phyloP scores from a whole-genome alignment of 2,888 invertebrate genomes.

The Stenchaetothrips biformis region DNA sequence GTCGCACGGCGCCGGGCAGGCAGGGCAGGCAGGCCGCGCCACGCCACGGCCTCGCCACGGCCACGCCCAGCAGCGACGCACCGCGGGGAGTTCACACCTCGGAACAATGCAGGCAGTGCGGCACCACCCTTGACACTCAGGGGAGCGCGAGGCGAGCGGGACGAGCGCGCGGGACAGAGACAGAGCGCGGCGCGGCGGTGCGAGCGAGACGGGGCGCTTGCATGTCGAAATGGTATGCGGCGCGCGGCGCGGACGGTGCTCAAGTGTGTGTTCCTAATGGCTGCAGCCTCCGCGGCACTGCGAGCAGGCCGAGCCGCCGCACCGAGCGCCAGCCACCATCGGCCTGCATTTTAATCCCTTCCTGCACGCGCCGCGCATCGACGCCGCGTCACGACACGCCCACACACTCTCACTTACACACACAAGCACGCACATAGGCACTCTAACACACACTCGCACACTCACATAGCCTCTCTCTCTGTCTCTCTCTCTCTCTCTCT shows the following conservation, averaged over 20 bases:
- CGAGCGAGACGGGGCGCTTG: background rate
- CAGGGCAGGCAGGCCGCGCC: background rate
- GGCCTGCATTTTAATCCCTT: slow-evolving; percentile 5
- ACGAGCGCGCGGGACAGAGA: background rate
- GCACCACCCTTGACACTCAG: background rate
- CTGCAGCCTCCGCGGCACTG: background rate
- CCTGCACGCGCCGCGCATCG: background rate
- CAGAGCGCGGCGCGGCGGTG: background rate
- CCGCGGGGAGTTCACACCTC: slow-evolving; percentile 22
- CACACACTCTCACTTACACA: background rate
- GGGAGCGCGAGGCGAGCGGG: background rate
- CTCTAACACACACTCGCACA: background rate
- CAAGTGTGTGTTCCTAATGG: slow-evolving; percentile 15
- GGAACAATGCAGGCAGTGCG: background rate
- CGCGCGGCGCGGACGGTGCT: background rate
- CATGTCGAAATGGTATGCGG: slow-evolving; percentile 15
- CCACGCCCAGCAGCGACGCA: background rate
- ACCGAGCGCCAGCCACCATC: background rate
- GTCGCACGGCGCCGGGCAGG: too few species aligned
- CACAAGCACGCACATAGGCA: too few species aligned
- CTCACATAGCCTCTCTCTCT: background rate
- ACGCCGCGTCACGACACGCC: background rate
- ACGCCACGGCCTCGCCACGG: background rate
- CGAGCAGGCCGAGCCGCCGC: background rate
- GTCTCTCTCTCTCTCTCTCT: background rate